Evolutionary conservation across 30 jellyfish, hydroid and myxozoan genomes (phyloP).

Genomic region (Aurelia sp.): DNA sequence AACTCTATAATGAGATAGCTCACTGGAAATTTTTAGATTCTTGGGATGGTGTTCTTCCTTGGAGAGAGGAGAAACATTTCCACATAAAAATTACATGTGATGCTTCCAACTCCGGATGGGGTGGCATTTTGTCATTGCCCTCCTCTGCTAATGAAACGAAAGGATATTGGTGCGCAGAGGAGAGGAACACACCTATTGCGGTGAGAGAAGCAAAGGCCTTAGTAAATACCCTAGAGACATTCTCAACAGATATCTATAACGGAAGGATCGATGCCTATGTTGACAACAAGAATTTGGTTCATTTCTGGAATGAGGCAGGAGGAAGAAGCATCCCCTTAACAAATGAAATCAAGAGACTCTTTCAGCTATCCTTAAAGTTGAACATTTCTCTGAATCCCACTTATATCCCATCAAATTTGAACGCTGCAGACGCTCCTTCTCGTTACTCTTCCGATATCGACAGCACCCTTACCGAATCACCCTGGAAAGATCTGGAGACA

Average conservation of each 20-base stretch:
- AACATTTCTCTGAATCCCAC: background rate
- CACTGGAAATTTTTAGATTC: slow-evolving; percentile 16
- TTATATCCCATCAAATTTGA: background rate
- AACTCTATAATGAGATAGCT: background rate
- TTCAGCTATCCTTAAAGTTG: background rate
- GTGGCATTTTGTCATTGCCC: too few relatives aligned
- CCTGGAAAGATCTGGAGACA: background rate
- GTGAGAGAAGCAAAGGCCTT: too few relatives aligned
- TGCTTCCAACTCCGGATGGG: too few relatives aligned
- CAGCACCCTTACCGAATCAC: background rate
- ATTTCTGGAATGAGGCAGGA: background rate
- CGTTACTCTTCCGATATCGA: background rate
- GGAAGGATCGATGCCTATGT: background rate
- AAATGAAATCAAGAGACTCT: background rate
- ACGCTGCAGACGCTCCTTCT: background rate
- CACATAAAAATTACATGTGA: too few relatives aligned
- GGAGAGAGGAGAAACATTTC: slow-evolving; percentile 20
- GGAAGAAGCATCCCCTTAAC: background rate
- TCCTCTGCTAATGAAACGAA: too few relatives aligned
- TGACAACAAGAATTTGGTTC: background rate
- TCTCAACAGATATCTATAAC: background rate
- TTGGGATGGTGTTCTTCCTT: background rate
- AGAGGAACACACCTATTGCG: too few relatives aligned
- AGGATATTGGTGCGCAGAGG: too few relatives aligned
- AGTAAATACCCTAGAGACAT: background rate